Evolutionary conservation across 2,113 vertebrate species (phyloP), one percentile per base, ranked within the genome.

Genomic region (Sceloporus tristichus): DNA sequence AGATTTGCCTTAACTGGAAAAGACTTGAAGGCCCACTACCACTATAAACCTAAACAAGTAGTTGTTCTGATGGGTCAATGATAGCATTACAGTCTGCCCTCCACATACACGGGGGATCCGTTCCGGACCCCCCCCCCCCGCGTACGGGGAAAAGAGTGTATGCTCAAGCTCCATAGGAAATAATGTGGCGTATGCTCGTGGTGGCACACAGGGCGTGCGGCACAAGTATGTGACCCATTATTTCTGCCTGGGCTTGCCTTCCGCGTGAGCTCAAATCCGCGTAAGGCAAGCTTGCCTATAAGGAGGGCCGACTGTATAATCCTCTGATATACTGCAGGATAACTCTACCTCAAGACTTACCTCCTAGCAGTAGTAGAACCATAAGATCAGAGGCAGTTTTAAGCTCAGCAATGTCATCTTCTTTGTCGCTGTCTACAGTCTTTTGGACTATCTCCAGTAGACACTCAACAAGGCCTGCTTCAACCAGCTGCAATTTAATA

Each of bases 341-440:
- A 21, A 23, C 27, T 9, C 40, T 74, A 56, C 1, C 71, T 3
- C 53, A 0, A 0, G 79, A 93, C 94, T 95, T 85, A 99, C 99
- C 99, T 96, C 99, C 99, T 56, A 99, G 97, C 88, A 99, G 95
- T 93, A 99, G 96, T 6, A 99, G 97, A 83, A 99, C 99, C 98
- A 99, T 99, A 84, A 99, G 98, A 96, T 99, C 99, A 0, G 98
- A 99, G 85, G 98, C 97, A 0, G 98, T 99, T 97, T 99, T 99
- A 82, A 99, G 98, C 91, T 99, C 98, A 89, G 98, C 97, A 42
- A 98, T 78, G 84, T 99, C 98, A 82, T 99, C 99, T 59, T 99
- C 98, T 91, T 98, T 96, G 91, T 99, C 98, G 66, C 98, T 98
- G 48, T 98, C 97, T 92, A 99, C 98, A 0, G 98, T 99, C 94